Base-by-base conservation (phyloP, 2,797 vertebrate genomes). In the Rhinichthys osculus region DNA sequence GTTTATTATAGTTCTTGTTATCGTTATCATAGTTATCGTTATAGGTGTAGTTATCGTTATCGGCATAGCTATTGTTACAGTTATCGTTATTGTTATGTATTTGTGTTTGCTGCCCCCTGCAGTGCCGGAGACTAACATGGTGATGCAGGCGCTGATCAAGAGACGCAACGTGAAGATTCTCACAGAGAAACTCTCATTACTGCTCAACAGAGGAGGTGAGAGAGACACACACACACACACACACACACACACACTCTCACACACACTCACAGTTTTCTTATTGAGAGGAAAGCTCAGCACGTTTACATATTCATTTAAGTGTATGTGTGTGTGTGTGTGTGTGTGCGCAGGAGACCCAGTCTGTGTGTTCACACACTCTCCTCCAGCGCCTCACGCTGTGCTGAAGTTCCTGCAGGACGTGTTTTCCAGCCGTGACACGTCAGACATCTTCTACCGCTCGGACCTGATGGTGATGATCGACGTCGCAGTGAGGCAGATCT, bases 401-500 rank as follows among this genome's bases (percentile, higher is more conserved):
- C 96, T 99, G 82, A 99, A 99, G 95, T 98, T 99, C 83, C 96
- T 99, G 88, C 98, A 99, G 94, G 98, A 99, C 4, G 92, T 99
- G 73, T 99, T 99, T 3, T 93, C 97, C 90, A 95, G 93, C 92
- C 91, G 88, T 9, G 92, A 97, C 82, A 97, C 98, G 0, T 96
- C 97, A 0, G 89, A 95, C 90, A 97, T 99, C 93, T 99, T 99
- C 95, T 99, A 99, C 93, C 96, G 96, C 92, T 97, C 97, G 0
- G 98, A 99, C 94, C 99, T 99, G 98, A 99, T 99, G 98, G 98
- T 98, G 59, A 97, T 99, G 94, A 99, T 99, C 0, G 98, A 99
- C 94, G 99, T 99, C 54, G 94, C 96, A 0, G 98, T 99, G 89
- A 95, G 98, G 69, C 98, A 98, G 90, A 98, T 99, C 59, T 97